These are phyloP conservation scores for Catharus ustulatus DNA, from an alignment of 2,797 vertebrate genomes.

Conservation along the genomic window DNA sequence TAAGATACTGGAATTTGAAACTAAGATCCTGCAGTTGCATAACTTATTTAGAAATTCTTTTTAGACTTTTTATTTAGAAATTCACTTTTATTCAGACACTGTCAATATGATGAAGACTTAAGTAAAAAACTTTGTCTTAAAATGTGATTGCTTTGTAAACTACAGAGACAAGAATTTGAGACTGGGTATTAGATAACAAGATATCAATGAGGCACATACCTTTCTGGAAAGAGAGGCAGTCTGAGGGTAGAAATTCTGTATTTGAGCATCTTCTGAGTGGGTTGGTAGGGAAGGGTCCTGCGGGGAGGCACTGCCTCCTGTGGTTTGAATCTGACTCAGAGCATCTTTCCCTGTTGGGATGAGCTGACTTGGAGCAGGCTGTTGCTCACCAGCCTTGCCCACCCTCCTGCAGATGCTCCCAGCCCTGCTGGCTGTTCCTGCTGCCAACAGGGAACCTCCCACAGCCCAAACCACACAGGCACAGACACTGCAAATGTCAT, in stretches of 20 bases:
- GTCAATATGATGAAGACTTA: background rate
- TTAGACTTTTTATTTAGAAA: too few relatives aligned
- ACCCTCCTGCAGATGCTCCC: slow-evolving; percentile 18
- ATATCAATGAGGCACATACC: background rate
- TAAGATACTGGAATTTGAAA: slow-evolving; percentile 6
- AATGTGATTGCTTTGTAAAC: slow-evolving; percentile 2
- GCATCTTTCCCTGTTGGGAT: background rate
- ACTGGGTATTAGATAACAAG: background rate
- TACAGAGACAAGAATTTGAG: background rate
- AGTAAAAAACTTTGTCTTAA: background rate
- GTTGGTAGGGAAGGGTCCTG: background rate
- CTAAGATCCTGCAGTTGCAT: slow-evolving; percentile 21
- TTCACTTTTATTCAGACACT: background rate
- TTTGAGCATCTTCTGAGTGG: background rate
- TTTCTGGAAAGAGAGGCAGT: background rate
- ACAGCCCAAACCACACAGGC: background rate
- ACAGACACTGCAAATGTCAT: slow-evolving; percentile 27
- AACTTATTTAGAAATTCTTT: background rate
- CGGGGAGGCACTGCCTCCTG: background rate
- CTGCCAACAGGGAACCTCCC: slow-evolving; percentile 32
- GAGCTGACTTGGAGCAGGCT: background rate
- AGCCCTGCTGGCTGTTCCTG: background rate
- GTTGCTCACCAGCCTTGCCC: background rate
- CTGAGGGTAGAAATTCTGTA: background rate
- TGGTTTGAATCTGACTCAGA: background rate